Percentiles rank a stretch among this genome's conserved stretches.
phyloP scores from a whole-genome alignment of 1,140 invertebrate genomes.

The Danaus melanippus region DNA sequence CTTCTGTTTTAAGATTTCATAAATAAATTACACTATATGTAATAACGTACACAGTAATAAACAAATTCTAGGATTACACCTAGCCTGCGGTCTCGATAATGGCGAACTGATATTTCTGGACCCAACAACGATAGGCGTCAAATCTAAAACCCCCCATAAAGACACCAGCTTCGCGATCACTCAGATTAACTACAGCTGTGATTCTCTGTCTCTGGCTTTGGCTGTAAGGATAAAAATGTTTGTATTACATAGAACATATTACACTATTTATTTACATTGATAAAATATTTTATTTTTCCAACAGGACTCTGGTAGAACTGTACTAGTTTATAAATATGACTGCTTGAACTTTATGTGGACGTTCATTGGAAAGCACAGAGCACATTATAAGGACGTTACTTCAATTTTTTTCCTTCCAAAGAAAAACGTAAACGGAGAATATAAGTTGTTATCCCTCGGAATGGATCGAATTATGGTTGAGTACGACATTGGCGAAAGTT shows the following conservation, averaged over 20 bases:
- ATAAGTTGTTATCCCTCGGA: constrained; percentile 74
- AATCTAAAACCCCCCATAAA: constrained; percentile 59
- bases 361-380: constrained; percentile 73
- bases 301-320: constrained; percentile 68
- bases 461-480: constrained; percentile 77
- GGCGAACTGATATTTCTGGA: constrained; percentile 73
- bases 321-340: constrained; percentile 70
- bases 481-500: constrained; percentile 77
- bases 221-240: constrained; percentile 53
- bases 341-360: constrained; percentile 56
- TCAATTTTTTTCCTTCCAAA: constrained; percentile 68
- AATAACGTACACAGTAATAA: neutral
- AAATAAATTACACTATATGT: too few species aligned
- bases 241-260: neutral
- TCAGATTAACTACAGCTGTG: constrained; percentile 67
- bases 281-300: constrained; percentile 10
- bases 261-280: neutral
- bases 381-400: constrained; percentile 72
- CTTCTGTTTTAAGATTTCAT: constrained; percentile 1
- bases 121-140: constrained; percentile 66
- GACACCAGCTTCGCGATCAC: constrained; percentile 61
- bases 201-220: constrained; percentile 71
- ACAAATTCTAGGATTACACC: constrained; percentile 59
- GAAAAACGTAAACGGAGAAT: constrained; percentile 39
- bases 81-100: constrained; percentile 72